A percentile compares a stretch with the other conserved stretches of the same genome.
phyloP scores from a whole-genome alignment of 2,888 invertebrate species.

The Eupeodes latifasciatus region DNA sequence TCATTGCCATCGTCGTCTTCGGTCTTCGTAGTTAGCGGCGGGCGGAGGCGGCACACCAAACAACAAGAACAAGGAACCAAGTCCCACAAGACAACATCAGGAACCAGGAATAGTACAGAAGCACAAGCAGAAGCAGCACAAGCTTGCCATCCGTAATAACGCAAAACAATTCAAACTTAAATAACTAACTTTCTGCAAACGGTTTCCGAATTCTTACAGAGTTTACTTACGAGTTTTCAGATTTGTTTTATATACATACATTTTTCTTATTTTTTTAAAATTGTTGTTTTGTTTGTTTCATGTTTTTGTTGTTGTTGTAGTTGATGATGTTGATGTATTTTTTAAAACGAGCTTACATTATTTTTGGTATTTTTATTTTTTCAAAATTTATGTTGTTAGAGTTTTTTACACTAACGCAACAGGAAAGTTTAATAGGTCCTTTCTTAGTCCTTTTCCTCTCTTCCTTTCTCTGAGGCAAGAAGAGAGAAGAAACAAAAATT shows the following conservation, averaged over 20 bases:
- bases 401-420: conserved; percentile 14
- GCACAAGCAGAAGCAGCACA: conserved; percentile 40
- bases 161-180: conserved; percentile 76
- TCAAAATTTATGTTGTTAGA: conserved; percentile 15
- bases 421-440: conserved; percentile 59
- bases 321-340: conserved; percentile 31
- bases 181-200: conserved; percentile 74
- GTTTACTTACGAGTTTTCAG: conserved; percentile 73
- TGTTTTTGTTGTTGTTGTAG: neutral
- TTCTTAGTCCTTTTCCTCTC: too few species aligned
- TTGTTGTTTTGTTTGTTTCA: conserved; percentile 1
- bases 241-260: conserved; percentile 18
- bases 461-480: conserved; percentile 9
- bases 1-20: neutral
- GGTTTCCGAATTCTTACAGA: conserved; percentile 72
- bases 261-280: conserved; percentile 8
- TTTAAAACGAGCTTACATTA: conserved; percentile 2
- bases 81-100: conserved; percentile 35
- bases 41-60: conserved; percentile 23
- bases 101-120: conserved; percentile 8
- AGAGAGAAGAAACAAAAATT: conserved; percentile 8
- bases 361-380: neutral
- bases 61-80: conserved; percentile 6
- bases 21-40: neutral
- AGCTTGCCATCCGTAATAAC: conserved; percentile 68